Percentiles rank a stretch among this genome's conserved stretches.
Conservation (phyloP, 1,140 invertebrate genomes). For the Magallana ariakensis region DNA sequence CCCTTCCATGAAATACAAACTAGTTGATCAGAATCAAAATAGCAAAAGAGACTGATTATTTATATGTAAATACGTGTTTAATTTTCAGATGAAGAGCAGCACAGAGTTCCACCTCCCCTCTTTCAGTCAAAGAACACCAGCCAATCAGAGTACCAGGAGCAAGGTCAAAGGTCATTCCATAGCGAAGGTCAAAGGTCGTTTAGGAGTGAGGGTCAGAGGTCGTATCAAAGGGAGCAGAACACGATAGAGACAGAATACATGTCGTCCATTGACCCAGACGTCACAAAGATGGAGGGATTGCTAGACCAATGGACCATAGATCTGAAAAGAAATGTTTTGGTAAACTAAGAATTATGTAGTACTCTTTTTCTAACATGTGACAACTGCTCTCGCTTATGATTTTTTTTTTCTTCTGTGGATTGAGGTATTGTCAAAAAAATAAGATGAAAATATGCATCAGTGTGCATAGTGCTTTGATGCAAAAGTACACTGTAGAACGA, state of each 20-base stretch:
- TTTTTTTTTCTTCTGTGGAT: too few species aligned
- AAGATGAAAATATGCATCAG: too few species aligned
- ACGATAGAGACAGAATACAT: constrained; percentile 56
- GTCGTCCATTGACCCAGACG: constrained; percentile 70
- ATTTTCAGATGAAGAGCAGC: constrained; percentile 9
- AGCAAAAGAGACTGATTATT: too few species aligned
- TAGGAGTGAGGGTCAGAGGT: not conserved
- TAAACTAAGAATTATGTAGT: constrained; percentile 41
- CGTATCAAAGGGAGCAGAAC: constrained; percentile 15
- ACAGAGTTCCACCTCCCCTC: constrained; percentile 29
- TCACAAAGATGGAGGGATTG: constrained; percentile 70
- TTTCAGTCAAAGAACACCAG: constrained; percentile 34
- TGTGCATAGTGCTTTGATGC: too few species aligned
- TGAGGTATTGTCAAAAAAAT: too few species aligned
- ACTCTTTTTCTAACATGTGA: not conserved
- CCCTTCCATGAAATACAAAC: too few species aligned
- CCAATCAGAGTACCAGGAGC: not conserved
- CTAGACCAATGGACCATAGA: constrained; percentile 74
- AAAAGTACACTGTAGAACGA: too few species aligned
- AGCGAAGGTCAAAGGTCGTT: constrained; percentile 7
- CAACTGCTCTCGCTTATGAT: too few species aligned
- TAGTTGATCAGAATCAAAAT: too few species aligned
- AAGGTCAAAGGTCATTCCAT: not conserved
- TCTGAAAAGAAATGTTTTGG: constrained; percentile 75
- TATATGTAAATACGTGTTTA: too few species aligned